A percentile compares a stretch with the other conserved stretches of the same genome.
Evolutionary conservation across 2,113 vertebrate species (phyloP).

Genomic region (Stegastes partitus): DNA sequence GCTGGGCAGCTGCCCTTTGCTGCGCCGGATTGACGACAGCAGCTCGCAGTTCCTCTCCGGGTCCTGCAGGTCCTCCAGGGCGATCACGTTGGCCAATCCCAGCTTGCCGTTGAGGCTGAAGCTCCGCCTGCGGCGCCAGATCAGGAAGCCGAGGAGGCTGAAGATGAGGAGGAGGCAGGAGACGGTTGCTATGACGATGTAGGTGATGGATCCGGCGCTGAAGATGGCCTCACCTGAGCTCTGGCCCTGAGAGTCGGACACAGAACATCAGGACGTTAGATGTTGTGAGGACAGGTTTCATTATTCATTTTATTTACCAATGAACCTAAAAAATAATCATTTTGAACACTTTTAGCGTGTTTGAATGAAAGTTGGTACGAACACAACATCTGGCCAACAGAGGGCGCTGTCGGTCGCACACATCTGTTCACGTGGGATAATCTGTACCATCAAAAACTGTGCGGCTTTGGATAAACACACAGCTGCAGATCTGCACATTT

Average conservation of each 20-base stretch:
- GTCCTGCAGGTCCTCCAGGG: constrained; percentile 82
- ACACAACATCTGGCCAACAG: constrained; percentile 34
- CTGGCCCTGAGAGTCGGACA: constrained; percentile 49
- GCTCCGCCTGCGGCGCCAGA: constrained; percentile 72
- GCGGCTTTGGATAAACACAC: no score
- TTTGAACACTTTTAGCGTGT: no score
- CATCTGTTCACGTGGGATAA: not conserved
- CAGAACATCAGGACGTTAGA: not conserved
- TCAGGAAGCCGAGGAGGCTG: constrained; percentile 42
- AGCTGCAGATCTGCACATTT: no score
- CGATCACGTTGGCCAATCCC: constrained; percentile 85
- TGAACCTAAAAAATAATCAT: no score
- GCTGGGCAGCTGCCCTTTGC: constrained; percentile 48
- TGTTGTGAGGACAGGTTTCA: no score
- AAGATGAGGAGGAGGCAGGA: constrained; percentile 72
- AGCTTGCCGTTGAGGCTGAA: constrained; percentile 48
- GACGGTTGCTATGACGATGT: constrained; percentile 55
- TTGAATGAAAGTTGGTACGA: no score
- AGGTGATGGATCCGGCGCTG: constrained; percentile 36
- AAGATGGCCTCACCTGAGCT: constrained; percentile 55
- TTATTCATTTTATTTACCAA: no score
- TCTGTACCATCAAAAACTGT: not conserved
- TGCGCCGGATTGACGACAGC: constrained; percentile 71
- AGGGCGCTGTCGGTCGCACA: not conserved
- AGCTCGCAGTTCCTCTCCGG: constrained; percentile 78